These are phyloP conservation scores for Eurypyga helias DNA, from an alignment of 2,113 vertebrate genomes.

Conservation along the genomic window DNA sequence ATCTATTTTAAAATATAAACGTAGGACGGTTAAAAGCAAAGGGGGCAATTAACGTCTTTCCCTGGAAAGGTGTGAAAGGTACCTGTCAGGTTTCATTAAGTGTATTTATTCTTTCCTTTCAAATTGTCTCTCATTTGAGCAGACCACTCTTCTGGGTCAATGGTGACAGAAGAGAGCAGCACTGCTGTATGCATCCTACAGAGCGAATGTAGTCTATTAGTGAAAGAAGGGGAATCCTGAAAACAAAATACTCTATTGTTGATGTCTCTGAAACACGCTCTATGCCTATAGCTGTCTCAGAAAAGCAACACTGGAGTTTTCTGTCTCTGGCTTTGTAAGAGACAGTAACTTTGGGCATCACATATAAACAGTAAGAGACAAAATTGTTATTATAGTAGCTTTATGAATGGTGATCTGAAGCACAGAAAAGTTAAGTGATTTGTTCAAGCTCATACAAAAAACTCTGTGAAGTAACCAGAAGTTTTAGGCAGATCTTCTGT, in stretches of 20 bases:
- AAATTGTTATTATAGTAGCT: neutral
- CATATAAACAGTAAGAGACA: neutral
- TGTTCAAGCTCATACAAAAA: neutral
- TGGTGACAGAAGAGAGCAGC: constrained; percentile 39
- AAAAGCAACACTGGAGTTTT: neutral
- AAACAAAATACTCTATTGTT: neutral
- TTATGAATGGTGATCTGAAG: neutral
- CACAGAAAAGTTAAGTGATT: neutral
- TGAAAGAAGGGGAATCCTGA: neutral
- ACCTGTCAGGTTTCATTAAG: constrained; percentile 64
- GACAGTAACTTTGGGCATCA: neutral
- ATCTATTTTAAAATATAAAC: constrained; percentile 62
- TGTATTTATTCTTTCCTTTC: constrained; percentile 62
- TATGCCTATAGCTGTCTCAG: neutral
- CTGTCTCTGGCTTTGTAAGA: neutral
- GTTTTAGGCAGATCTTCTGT: neutral
- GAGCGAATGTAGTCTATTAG: neutral
- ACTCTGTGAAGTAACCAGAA: neutral
- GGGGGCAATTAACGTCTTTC: constrained; percentile 66
- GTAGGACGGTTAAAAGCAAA: constrained; percentile 65
- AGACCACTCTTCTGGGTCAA: constrained; percentile 43
- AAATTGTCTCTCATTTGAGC: constrained; percentile 51
- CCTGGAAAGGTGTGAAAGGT: constrained; percentile 60
- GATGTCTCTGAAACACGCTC: neutral
- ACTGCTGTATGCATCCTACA: neutral